Conservation (phyloP, 2,113 vertebrate genomes). For the Ochotona curzoniae region DNA sequence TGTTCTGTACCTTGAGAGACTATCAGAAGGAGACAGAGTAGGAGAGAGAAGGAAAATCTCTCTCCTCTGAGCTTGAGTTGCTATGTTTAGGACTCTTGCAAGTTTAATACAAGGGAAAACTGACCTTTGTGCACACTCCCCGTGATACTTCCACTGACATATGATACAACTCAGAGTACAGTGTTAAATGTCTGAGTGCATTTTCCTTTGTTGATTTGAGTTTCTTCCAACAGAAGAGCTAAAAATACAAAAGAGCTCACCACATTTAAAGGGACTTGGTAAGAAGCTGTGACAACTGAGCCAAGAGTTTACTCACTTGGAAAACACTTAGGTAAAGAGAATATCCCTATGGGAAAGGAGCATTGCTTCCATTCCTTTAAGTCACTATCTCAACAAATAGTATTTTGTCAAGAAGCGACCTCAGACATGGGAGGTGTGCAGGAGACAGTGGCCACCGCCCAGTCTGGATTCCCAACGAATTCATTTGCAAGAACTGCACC, state of each 20-base stretch:
- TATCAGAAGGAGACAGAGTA: constrained; percentile 22
- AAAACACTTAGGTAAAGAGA: background rate
- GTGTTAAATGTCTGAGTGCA: background rate
- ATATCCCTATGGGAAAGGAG: background rate
- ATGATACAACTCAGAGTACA: background rate
- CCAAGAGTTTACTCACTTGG: background rate
- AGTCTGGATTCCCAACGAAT: background rate
- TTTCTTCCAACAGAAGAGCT: background rate
- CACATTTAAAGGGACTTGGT: background rate
- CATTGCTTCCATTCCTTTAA: background rate
- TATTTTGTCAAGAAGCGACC: background rate
- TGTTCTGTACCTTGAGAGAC: background rate
- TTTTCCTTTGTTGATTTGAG: constrained; percentile 12
- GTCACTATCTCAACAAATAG: background rate
- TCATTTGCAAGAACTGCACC: background rate
- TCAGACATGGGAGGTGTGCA: background rate
- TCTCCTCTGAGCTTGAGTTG: background rate
- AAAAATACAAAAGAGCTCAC: background rate
- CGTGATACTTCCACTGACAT: background rate
- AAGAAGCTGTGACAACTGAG: background rate
- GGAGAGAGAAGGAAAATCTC: constrained; percentile 25
- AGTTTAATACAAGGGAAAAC: constrained; percentile 36
- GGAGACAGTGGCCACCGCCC: background rate
- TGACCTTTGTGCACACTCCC: background rate
- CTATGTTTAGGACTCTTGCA: background rate